These are phyloP conservation scores for Etia nguti DNA, from an alignment of 2,113 vertebrate species.

Conservation along the genomic window DNA sequence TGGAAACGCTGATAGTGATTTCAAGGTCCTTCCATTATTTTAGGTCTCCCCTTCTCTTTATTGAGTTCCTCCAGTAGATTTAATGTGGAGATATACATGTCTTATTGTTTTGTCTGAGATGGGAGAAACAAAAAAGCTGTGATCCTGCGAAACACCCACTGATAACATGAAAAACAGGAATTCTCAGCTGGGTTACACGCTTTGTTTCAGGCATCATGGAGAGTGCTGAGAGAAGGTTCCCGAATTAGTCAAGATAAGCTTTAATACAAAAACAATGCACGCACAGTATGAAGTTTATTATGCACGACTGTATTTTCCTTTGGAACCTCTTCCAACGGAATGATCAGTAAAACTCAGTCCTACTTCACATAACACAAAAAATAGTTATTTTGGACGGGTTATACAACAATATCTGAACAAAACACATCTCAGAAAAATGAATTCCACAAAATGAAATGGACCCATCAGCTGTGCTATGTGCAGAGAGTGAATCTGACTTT, in stretches of 20 bases:
- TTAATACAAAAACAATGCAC: not conserved
- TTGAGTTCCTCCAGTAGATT: not conserved
- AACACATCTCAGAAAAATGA: not conserved
- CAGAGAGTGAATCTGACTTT: not conserved
- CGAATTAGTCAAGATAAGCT: conserved; percentile 15
- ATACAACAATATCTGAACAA: not conserved
- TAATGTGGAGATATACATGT: not conserved
- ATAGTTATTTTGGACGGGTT: not conserved
- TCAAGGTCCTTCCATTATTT: not conserved
- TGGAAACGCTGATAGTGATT: not conserved
- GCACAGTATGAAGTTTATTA: not conserved
- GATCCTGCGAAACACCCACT: not conserved
- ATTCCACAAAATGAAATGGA: not conserved
- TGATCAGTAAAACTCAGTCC: not conserved
- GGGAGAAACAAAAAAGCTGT: conserved; percentile 4
- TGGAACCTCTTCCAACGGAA: not conserved
- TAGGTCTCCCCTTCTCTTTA: not conserved
- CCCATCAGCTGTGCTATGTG: not conserved
- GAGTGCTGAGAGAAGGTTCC: not conserved
- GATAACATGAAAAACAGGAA: conserved; percentile 1
- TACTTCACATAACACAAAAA: not conserved
- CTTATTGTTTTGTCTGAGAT: not conserved
- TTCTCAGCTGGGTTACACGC: not conserved
- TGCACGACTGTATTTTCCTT: not conserved
- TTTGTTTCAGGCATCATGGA: not conserved